Conservation (phyloP, 1,140 invertebrate genomes). For the Pseudomyrmex gracilis region DNA sequence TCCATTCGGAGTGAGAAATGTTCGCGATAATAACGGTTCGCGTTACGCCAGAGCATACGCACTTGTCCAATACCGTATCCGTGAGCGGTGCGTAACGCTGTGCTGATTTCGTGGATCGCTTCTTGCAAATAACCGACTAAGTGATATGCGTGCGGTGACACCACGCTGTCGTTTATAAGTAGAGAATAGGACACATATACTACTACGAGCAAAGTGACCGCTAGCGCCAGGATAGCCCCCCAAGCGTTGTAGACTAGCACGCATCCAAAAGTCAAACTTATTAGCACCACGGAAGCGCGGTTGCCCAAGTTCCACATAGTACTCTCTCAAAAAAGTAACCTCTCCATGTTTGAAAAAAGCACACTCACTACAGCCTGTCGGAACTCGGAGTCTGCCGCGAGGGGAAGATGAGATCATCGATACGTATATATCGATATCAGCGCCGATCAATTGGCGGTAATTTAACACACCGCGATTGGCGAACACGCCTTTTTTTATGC, state of each 20-base stretch:
- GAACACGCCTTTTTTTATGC: too few species aligned
- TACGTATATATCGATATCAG: conserved; percentile 39
- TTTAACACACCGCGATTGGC: background rate
- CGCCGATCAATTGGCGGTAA: background rate
- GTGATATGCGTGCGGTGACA: conserved; percentile 76
- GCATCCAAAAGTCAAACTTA: conserved; percentile 79
- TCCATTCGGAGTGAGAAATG: conserved; percentile 67
- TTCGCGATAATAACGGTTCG: conserved; percentile 57
- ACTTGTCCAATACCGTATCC: conserved; percentile 34
- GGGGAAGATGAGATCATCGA: conserved; percentile 67
- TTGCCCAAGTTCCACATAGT: conserved; percentile 82
- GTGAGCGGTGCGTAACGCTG: conserved; percentile 16
- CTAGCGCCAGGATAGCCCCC: conserved; percentile 77
- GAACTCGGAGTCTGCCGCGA: conserved; percentile 53
- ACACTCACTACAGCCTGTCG: conserved; percentile 67
- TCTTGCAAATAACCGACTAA: conserved; percentile 69
- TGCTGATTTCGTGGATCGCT: conserved; percentile 61
- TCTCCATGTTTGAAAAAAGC: conserved; percentile 80
- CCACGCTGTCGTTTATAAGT: conserved; percentile 79
- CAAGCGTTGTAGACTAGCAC: conserved; percentile 80
- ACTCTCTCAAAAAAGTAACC: conserved; percentile 83
- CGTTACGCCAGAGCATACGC: conserved; percentile 22
- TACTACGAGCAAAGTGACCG: conserved; percentile 76
- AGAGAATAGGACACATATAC: conserved; percentile 81
- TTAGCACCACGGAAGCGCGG: conserved; percentile 76